Evolutionary conservation across 2,797 vertebrate species (phyloP).

Genomic region (Cryptoprocta ferox): DNA sequence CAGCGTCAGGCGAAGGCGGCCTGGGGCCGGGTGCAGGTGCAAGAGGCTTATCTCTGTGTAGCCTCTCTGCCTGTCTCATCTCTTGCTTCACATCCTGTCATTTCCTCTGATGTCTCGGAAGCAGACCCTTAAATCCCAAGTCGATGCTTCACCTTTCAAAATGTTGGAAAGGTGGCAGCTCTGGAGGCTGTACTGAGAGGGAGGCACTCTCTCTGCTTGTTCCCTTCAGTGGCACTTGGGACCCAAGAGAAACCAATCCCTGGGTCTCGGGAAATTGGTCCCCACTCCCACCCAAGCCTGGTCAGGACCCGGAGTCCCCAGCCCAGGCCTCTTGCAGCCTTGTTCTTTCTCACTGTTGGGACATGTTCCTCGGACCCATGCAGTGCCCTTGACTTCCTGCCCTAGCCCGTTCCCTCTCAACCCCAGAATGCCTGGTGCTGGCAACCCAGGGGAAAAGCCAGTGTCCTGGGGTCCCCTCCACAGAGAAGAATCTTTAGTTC

Average conservation of each 20-base stretch:
- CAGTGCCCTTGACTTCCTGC: not conserved
- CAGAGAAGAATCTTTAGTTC: fast-evolving
- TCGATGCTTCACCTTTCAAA: not conserved
- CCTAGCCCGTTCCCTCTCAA: not conserved
- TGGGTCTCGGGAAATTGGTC: too few relatives aligned
- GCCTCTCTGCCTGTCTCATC: not conserved
- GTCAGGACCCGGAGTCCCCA: too few relatives aligned
- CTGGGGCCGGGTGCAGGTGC: fast-evolving
- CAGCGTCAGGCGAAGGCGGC: not conserved
- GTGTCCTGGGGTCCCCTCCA: not conserved
- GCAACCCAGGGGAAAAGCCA: not conserved
- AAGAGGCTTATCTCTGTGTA: too few relatives aligned
- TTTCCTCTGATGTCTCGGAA: not conserved
- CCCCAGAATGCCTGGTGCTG: not conserved
- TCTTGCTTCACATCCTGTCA: not conserved
- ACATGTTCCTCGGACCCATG: not conserved
- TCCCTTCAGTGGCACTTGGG: fast-evolving
- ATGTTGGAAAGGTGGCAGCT: fast-evolving
- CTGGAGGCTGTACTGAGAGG: not conserved
- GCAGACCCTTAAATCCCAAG: not conserved
- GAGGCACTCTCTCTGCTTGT: not conserved
- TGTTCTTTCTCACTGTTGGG: not conserved
- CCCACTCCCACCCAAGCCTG: not conserved
- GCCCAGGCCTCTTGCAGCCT: fast-evolving
- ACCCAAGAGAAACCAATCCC: not conserved